phyloP scores from a whole-genome alignment of 2,797 vertebrate species.

The Phoeniculus purpureus region DNA sequence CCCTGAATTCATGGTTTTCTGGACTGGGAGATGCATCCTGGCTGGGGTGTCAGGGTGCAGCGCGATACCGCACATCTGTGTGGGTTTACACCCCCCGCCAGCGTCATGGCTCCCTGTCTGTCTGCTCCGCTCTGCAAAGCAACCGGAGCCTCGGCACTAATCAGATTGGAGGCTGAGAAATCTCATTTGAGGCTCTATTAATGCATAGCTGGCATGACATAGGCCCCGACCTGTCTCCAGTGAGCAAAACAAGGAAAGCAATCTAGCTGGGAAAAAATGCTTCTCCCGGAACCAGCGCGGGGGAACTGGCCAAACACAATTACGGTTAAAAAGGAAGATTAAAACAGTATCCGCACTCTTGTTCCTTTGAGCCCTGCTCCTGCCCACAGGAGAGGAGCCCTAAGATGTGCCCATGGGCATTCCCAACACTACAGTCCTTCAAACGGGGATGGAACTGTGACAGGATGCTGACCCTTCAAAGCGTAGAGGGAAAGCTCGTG shows the following conservation, averaged over 20 bases:
- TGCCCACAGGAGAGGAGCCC: neutral
- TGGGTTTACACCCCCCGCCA: neutral
- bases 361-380: neutral
- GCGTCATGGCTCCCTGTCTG: neutral
- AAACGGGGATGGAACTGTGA: neutral
- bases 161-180: slow-evolving; percentile 76
- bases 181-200: slow-evolving; percentile 78
- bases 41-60: neutral
- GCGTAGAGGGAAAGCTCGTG: neutral
- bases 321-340: slow-evolving; percentile 62
- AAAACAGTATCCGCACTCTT: slow-evolving; percentile 49
- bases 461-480: neutral
- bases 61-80: rapidly evolving
- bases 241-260: slow-evolving; percentile 58
- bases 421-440: neutral
- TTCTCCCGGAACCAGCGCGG: slow-evolving; percentile 35
- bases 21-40: neutral
- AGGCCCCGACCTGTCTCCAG: slow-evolving; percentile 68
- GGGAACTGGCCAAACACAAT: slow-evolving; percentile 57
- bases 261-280: slow-evolving; percentile 41
- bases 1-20: neutral
- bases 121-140: slow-evolving; percentile 19
- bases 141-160: slow-evolving; percentile 64
- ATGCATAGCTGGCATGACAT: slow-evolving; percentile 62
- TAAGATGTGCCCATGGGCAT: neutral